These are phyloP conservation scores for Montipora efflorescens DNA, from an alignment of 64 coral and sea anemone species.

Conservation along the genomic window DNA sequence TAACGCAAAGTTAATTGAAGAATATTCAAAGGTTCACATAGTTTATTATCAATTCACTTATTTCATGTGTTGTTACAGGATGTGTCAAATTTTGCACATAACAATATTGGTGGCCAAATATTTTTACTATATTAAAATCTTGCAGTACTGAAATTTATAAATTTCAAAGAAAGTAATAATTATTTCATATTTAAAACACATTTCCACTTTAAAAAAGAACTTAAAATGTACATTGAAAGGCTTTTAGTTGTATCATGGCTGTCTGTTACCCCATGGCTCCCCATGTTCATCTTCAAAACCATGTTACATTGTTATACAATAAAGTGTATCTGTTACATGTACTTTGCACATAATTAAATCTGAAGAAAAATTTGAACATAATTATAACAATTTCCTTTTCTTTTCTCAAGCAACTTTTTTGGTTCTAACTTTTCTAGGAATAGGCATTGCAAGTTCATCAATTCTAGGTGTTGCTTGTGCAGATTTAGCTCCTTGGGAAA, in stretches of 20 bases:
- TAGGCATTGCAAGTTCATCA: conserved; percentile 84
- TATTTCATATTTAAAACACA: no score
- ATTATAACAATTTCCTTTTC: background rate
- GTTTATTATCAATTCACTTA: background rate
- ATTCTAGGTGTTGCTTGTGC: conserved; percentile 96
- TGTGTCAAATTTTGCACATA: background rate
- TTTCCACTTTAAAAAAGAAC: no score
- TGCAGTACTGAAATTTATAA: no score
- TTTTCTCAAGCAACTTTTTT: conserved; percentile 75
- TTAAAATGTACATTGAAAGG: no score
- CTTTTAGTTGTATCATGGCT: no score
- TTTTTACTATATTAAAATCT: no score
- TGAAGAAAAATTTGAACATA: background rate
- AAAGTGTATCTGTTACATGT: background rate
- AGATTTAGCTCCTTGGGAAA: conserved; percentile 87
- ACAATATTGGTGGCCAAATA: background rate
- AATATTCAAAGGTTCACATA: no score
- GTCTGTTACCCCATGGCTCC: no score
- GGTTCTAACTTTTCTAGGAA: conserved; percentile 86
- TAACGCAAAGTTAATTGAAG: no score
- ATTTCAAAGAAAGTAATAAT: no score
- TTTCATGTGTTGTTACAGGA: background rate
- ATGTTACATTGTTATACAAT: background rate
- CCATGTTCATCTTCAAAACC: background rate
- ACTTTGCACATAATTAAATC: background rate